phyloP scores from a whole-genome alignment of 2,888 invertebrate genomes.

The Scotopteryx bipunctaria region DNA sequence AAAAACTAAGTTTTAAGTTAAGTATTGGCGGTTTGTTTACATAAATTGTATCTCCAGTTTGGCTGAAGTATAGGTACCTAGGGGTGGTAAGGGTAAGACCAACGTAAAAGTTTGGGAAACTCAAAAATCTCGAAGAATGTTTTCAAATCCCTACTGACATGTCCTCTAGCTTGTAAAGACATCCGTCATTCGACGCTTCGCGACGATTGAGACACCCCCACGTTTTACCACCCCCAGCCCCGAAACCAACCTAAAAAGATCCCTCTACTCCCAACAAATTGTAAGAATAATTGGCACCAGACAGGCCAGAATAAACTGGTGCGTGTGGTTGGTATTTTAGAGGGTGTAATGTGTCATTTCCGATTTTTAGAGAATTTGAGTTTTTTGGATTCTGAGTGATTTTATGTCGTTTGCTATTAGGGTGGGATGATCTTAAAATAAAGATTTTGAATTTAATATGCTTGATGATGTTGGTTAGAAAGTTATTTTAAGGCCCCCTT shows the following conservation, averaged over 20 bases:
- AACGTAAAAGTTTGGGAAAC: constrained; percentile 53
- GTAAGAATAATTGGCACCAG: not conserved
- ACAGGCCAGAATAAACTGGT: constrained; percentile 39
- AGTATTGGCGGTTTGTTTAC: no score
- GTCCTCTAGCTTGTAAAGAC: constrained; percentile 75
- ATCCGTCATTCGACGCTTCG: constrained; percentile 75
- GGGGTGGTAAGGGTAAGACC: not conserved
- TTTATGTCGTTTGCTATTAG: constrained; percentile 39
- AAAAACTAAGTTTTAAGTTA: no score
- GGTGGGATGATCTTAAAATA: constrained; percentile 2
- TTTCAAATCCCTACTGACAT: constrained; percentile 63
- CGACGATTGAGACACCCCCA: constrained; percentile 64
- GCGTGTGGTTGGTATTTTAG: constrained; percentile 36
- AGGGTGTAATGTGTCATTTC: constrained; percentile 75
- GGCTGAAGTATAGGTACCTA: not conserved
- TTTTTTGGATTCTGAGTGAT: constrained; percentile 33
- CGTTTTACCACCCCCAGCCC: constrained; percentile 54
- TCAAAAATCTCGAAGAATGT: constrained; percentile 20
- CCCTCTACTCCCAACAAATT: constrained; percentile 14
- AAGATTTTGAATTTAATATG: no score
- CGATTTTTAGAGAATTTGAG: constrained; percentile 52
- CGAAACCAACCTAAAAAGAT: constrained; percentile 45
- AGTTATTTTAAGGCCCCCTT: no score
- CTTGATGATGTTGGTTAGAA: no score
- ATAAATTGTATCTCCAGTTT: no score